Conservation (phyloP, 2,888 invertebrate genomes). For the Eugnorisma glareosa region DNA sequence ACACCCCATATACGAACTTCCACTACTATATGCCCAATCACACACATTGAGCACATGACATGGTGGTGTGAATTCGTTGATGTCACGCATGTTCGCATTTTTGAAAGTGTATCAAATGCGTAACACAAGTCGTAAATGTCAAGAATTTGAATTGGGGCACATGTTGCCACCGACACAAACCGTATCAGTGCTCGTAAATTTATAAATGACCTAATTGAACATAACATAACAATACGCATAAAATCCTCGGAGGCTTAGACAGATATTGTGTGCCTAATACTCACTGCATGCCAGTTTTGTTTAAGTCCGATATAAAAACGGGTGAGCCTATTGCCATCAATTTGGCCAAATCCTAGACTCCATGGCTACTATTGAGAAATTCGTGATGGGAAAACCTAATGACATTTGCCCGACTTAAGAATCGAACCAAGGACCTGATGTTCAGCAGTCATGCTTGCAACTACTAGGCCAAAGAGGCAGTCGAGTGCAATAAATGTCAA, state of each 20-base stretch:
- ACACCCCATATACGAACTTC: neutral
- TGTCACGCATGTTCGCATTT: conserved; percentile 26
- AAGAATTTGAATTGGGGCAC: conserved; percentile 42
- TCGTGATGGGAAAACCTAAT: neutral
- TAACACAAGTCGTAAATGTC: conserved; percentile 37
- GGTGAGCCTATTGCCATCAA: no score
- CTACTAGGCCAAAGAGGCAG: neutral
- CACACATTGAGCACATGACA: neutral
- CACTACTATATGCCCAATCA: neutral
- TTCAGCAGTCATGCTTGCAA: neutral
- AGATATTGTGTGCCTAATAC: neutral
- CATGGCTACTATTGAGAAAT: neutral
- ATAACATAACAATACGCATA: neutral
- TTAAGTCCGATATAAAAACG: no score
- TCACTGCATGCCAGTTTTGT: neutral
- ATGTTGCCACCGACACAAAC: conserved; percentile 12
- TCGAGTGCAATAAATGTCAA: conserved; percentile 3
- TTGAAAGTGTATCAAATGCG: conserved; percentile 19
- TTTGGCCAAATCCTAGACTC: no score
- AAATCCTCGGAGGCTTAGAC: neutral
- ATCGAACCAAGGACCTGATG: neutral
- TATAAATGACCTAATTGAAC: conserved; percentile 49
- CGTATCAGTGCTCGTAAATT: conserved; percentile 48
- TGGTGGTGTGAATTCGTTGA: neutral
- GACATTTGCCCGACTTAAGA: neutral